Evolutionary conservation across 2,797 vertebrate species (phyloP), one percentile per base, ranked within the genome.

Genomic region (Scleropages formosus): DNA sequence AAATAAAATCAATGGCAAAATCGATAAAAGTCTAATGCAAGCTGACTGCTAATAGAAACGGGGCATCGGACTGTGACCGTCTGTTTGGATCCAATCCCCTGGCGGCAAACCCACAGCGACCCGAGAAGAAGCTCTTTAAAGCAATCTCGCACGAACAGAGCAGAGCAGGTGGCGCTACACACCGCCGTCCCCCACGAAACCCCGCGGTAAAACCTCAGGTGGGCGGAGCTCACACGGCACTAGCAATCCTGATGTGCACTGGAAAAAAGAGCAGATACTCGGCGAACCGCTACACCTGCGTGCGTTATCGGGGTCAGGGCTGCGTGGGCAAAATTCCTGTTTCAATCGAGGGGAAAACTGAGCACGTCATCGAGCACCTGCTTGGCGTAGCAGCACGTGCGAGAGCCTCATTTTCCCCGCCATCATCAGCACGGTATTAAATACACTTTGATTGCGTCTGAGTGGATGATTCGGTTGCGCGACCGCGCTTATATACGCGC

Each of bases 371-470:
- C 49, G 27, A 24, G 24, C 67, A 70, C n/a, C 58, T 60, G 20
- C 74, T 78, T 72, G 80, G 84, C 81, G 84, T 83, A 83, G 83
- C 75, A 84, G 87, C 81, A 80, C 72, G 84, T 81, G n/a, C 81
- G 77, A 86, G 75, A 81, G 76, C 78, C 66, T 61, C 81, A 81
- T 83, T 83, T 84, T 82, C 84, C 84, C 77, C 78, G 80, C 80
- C 68, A 70, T 59, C 80, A 83, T 84, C 86, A 83, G 84, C 82
- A 82, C 79, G 80, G 81, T 77, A 77, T 77, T 76, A 87, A 85
- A 87, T 84, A 87, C 82, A 78, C 63, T 64, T 73, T 87, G 82
- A 88, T 85, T 59, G 53, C 46, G 63, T 66, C 26, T 67, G 26
- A 46, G 6, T 56, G 31, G 20, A 31, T 58, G 64, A 39, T 24